These are phyloP conservation scores for Lagria hirta DNA, from an alignment of 2,888 invertebrate genomes.

Conservation along the genomic window DNA sequence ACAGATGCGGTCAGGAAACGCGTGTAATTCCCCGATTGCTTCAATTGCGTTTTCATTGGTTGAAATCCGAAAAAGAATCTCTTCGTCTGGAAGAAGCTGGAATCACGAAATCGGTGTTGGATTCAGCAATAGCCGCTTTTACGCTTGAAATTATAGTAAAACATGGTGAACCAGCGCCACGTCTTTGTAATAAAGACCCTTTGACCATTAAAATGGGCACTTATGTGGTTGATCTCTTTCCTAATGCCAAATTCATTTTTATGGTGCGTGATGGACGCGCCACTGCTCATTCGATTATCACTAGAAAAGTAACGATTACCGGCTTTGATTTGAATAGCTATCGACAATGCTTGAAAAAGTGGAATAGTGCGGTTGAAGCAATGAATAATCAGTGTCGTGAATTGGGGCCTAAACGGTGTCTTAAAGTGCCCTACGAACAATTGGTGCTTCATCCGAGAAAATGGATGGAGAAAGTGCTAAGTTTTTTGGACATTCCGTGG, in stretches of 20 bases:
- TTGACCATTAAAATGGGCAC: constrained; percentile 95
- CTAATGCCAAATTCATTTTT: constrained; percentile 95
- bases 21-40: constrained; percentile 95
- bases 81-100: constrained; percentile 91
- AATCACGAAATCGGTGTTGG: constrained; percentile 85
- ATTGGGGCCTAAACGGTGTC: constrained; percentile 74
- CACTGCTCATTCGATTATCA: constrained; percentile 97
- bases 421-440: constrained; percentile 94
- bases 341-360: constrained; percentile 92
- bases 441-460: constrained; percentile 90
- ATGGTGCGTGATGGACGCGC: constrained; percentile 99
- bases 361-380: constrained; percentile 93
- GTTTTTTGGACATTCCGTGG: constrained; percentile 92
- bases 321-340: constrained; percentile 95
- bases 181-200: constrained; percentile 99
- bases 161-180: constrained; percentile 92
- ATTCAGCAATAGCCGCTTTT: constrained; percentile 95
- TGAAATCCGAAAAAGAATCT: constrained; percentile 89
- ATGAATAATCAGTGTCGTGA: constrained; percentile 94
- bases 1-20: constrained; percentile 93
- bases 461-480: constrained; percentile 85
- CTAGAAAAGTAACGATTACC: constrained; percentile 52
- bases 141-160: constrained; percentile 94
- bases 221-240: constrained; percentile 92
- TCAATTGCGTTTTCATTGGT: constrained; percentile 94